Conservation (phyloP, 2,888 invertebrate species). For the Drosophila ustulata region DNA sequence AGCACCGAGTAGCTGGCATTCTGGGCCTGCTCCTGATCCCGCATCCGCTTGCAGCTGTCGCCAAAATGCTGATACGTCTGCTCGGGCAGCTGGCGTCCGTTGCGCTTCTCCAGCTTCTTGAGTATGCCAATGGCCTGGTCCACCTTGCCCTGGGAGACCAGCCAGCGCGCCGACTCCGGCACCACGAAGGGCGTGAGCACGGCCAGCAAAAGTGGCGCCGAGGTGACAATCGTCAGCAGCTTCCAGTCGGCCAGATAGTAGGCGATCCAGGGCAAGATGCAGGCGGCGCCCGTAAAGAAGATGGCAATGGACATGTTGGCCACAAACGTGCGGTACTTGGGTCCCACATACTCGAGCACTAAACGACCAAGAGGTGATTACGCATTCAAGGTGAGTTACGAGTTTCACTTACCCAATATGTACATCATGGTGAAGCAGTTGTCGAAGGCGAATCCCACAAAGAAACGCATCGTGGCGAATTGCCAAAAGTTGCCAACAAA, state of each 20-base stretch:
- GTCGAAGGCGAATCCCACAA: constrained; percentile 95
- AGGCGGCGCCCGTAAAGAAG: constrained; percentile 93
- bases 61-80: constrained; percentile 90
- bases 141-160: constrained; percentile 93
- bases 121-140: constrained; percentile 92
- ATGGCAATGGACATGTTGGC: constrained; percentile 96
- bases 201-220: constrained; percentile 90
- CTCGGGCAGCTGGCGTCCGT: constrained; percentile 90
- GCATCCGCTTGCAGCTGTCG: constrained; percentile 88
- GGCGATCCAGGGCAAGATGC: constrained; percentile 93
- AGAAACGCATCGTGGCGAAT: constrained; percentile 92
- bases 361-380: constrained; percentile 47
- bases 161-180: constrained; percentile 95
- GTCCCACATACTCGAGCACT: constrained; percentile 95
- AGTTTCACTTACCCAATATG: constrained; percentile 90
- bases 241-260: constrained; percentile 93
- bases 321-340: constrained; percentile 95
- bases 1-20: constrained; percentile 91
- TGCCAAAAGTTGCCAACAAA: constrained; percentile 90
- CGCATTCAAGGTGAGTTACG: neutral
- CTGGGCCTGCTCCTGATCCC: constrained; percentile 88
- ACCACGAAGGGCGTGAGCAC: constrained; percentile 90
- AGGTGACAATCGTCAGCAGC: constrained; percentile 90
- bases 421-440: constrained; percentile 98
- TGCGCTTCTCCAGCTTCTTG: constrained; percentile 92